A percentile compares a stretch with the other conserved stretches of the same genome.
These are phyloP conservation scores for Pantherophis vulpinus DNA, from an alignment of 2,797 vertebrate species.

Conservation along the genomic window DNA sequence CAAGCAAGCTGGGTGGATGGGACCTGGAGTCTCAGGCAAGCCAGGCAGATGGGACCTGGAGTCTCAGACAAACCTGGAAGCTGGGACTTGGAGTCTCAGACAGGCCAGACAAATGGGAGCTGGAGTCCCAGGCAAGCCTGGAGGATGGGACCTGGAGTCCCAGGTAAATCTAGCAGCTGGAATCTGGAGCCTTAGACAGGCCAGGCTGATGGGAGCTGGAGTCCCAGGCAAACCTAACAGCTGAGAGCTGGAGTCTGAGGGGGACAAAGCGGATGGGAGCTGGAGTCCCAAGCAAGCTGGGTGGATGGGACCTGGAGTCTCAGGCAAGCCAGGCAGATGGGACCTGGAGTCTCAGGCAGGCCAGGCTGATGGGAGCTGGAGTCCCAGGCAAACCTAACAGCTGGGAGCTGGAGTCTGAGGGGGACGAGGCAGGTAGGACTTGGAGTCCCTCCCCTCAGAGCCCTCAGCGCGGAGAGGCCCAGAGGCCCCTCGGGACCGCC, in stretches of 20 bases:
- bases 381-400: too few species aligned
- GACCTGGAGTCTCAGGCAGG: too few species aligned
- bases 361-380: rapidly evolving
- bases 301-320: too few species aligned
- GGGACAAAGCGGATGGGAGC: background rate
- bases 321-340: too few species aligned
- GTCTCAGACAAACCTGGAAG: background rate
- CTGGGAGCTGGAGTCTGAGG: too few species aligned
- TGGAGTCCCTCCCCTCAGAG: background rate
- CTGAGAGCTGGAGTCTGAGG: background rate
- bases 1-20: rapidly evolving
- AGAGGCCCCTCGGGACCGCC: background rate
- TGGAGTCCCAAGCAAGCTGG: background rate
- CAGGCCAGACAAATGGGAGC: too few species aligned
- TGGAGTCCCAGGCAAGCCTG: too few species aligned
- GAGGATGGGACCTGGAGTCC: too few species aligned
- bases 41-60: too few species aligned
- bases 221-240: background rate
- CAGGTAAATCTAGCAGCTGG: too few species aligned
- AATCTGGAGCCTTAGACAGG: too few species aligned
- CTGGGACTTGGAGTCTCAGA: background rate
- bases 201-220: background rate
- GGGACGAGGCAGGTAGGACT: background rate
- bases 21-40: rapidly evolving
- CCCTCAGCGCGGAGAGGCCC: background rate